Conservation (phyloP, 2,888 invertebrate species). For the Acleris sparsana region DNA sequence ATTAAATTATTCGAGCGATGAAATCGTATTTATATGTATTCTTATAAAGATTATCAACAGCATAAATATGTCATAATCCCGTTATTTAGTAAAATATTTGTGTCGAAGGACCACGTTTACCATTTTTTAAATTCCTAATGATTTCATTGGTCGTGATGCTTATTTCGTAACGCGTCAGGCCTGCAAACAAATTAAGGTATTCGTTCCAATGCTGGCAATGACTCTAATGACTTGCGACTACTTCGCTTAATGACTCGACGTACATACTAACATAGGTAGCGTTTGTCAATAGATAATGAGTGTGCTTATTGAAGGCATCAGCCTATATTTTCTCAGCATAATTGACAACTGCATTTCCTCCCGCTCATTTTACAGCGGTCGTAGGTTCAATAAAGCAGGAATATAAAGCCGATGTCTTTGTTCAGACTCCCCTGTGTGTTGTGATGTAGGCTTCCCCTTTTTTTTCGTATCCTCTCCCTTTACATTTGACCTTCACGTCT, state of each 20-base stretch:
- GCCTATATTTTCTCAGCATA: background rate
- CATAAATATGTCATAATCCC: no score
- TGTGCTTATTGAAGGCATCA: background rate
- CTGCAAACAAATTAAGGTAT: slow-evolving; percentile 6
- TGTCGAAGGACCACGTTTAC: no score
- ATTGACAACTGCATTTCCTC: slow-evolving; percentile 6
- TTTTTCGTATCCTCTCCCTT: slow-evolving; percentile 13
- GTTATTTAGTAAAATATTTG: no score
- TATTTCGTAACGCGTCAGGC: background rate
- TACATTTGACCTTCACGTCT: slow-evolving; percentile 3
- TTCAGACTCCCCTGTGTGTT: background rate
- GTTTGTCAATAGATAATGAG: no score
- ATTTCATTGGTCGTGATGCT: background rate
- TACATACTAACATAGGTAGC: no score
- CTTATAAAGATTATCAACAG: no score
- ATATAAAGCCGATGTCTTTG: slow-evolving; percentile 4
- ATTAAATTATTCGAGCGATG: no score
- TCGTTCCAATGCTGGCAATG: slow-evolving; percentile 10
- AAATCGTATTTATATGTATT: no score
- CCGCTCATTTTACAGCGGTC: background rate
- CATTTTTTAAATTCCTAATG: no score
- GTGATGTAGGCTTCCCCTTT: slow-evolving; percentile 11
- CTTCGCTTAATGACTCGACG: no score
- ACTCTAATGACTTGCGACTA: slow-evolving; percentile 8
- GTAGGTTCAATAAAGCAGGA: background rate